phyloP scores from a whole-genome alignment of 2,888 invertebrate species.

The Oligia fasciuncula region DNA sequence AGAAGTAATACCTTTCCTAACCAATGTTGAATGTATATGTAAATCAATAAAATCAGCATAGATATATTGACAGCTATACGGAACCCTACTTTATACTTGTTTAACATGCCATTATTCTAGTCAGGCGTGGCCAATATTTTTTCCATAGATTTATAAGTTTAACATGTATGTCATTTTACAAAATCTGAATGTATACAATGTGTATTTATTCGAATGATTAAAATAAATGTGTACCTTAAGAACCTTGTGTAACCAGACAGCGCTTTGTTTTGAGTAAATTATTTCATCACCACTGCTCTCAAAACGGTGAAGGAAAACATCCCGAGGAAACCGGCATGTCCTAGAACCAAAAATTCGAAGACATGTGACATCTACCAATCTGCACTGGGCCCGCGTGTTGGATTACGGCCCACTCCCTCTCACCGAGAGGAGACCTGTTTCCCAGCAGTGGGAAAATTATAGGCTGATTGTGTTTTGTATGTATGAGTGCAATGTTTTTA shows the following conservation, averaged over 20 bases:
- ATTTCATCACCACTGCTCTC: not conserved
- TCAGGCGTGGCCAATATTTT: not conserved
- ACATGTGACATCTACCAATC: not conserved
- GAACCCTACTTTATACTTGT: not conserved
- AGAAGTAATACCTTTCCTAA: no score
- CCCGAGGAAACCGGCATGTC: not conserved
- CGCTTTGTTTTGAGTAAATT: not conserved
- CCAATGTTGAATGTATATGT: not conserved
- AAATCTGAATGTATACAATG: slow-evolving; percentile 3
- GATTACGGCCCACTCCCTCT: not conserved
- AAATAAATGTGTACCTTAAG: slow-evolving; percentile 7
- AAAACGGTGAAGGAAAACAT: not conserved
- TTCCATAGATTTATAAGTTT: not conserved
- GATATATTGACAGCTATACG: not conserved
- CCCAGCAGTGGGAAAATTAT: not conserved
- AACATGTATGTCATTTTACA: not conserved
- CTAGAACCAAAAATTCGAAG: not conserved
- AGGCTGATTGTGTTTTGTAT: not conserved
- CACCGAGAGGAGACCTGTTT: not conserved
- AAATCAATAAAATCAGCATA: not conserved
- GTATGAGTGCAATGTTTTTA: not conserved
- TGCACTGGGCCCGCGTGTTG: not conserved
- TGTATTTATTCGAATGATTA: slow-evolving; percentile 1
- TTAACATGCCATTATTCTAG: not conserved
- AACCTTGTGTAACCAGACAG: not conserved